Conservation (phyloP, 1,140 invertebrate genomes). For the Aphidius ervi region DNA sequence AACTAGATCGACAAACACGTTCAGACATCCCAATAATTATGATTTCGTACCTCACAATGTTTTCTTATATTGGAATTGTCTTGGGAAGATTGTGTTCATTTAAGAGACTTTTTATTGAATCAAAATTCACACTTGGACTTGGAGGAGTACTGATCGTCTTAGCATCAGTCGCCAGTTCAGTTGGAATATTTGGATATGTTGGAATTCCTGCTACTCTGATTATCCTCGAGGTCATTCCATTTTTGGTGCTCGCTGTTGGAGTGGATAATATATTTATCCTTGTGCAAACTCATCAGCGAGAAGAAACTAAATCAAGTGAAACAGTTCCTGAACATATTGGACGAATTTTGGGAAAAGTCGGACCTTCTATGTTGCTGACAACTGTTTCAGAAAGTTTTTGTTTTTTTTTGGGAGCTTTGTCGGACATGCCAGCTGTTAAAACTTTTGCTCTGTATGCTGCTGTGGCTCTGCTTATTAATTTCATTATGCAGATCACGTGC, state of each 20-base stretch:
- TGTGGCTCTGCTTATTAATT: conserved; percentile 91
- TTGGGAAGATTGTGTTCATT: conserved; percentile 80
- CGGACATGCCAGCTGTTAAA: conserved; percentile 95
- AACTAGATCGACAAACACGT: conserved; percentile 83
- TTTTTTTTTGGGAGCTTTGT: conserved; percentile 92
- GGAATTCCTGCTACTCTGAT: conserved; percentile 90
- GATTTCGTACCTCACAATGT: conserved; percentile 96
- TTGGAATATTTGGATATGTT: conserved; percentile 88
- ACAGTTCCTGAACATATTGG: conserved; percentile 82
- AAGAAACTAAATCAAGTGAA: conserved; percentile 66
- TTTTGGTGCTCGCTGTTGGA: conserved; percentile 94
- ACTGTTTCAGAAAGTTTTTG: conserved; percentile 91
- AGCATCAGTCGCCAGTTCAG: conserved; percentile 82
- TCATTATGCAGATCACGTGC: conserved; percentile 94
- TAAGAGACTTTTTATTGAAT: conserved; percentile 76
- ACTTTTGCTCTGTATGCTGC: conserved; percentile 97
- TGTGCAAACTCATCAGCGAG: conserved; percentile 81
- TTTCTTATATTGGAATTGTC: conserved; percentile 90
- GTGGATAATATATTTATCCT: conserved; percentile 99
- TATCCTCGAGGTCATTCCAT: conserved; percentile 97
- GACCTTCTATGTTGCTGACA: conserved; percentile 92
- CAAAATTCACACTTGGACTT: conserved; percentile 89
- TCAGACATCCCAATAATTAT: conserved; percentile 90
- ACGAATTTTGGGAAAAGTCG: conserved; percentile 83
- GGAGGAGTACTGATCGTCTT: conserved; percentile 90